Conservation (phyloP, 2,797 vertebrate genomes). For the Antennarius maculatus region DNA sequence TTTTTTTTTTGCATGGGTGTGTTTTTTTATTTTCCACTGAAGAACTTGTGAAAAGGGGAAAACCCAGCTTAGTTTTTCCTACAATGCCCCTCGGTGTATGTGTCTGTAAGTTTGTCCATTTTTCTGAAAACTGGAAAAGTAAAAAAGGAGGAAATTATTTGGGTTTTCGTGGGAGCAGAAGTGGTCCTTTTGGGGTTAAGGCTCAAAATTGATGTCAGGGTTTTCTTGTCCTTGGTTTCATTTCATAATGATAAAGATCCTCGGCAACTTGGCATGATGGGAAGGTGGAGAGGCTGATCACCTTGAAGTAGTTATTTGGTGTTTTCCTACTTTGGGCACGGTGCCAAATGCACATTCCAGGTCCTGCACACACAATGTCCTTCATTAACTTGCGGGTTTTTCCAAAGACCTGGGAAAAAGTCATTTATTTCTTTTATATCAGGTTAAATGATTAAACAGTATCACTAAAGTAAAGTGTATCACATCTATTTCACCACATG, state of each 20-base stretch:
- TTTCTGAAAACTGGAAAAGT: slow-evolving; percentile 58
- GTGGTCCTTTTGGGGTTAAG: slow-evolving; percentile 59
- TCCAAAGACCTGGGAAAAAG: slow-evolving; percentile 23
- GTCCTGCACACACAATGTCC: slow-evolving; percentile 43
- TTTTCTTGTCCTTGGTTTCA: slow-evolving; percentile 59
- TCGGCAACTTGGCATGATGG: slow-evolving; percentile 59
- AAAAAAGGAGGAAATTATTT: slow-evolving; percentile 50
- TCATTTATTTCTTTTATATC: slow-evolving; percentile 7
- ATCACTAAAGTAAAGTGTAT: slow-evolving; percentile 2
- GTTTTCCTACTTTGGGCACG: slow-evolving; percentile 55
- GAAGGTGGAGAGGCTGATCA: slow-evolving; percentile 57
- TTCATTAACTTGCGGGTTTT: slow-evolving; percentile 14
- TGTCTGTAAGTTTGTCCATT: slow-evolving; percentile 58
- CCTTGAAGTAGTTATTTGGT: slow-evolving; percentile 65
- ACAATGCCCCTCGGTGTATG: slow-evolving; percentile 68
- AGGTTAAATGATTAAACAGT: background rate
- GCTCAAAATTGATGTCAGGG: slow-evolving; percentile 49
- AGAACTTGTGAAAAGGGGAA: slow-evolving; percentile 70
- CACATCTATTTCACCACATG: slow-evolving; percentile 12
- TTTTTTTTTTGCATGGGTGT: slow-evolving; percentile 59
- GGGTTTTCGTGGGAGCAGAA: slow-evolving; percentile 47
- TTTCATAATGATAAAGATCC: slow-evolving; percentile 51
- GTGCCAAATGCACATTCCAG: slow-evolving; percentile 65
- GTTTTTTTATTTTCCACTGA: slow-evolving; percentile 70
- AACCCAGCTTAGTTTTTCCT: slow-evolving; percentile 74